phyloP scores from a whole-genome alignment of 2,797 vertebrate genomes.

The Schizopygopsis pylzovi region DNA sequence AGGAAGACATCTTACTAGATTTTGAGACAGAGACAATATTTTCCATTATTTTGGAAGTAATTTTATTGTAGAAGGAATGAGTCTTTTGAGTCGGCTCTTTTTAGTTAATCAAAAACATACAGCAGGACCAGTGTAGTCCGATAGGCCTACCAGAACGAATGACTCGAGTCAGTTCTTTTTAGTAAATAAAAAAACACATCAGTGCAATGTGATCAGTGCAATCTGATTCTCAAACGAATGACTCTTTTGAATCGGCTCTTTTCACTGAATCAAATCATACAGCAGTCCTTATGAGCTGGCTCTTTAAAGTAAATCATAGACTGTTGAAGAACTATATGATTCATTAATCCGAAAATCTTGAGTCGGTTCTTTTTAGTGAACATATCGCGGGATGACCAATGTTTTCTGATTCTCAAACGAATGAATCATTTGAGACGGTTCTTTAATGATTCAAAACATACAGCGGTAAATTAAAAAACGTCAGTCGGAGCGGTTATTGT shows the following conservation, averaged over 20 bases:
- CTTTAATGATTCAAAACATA: not conserved
- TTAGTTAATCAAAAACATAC: not conserved
- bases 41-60: conserved; percentile 6
- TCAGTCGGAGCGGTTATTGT: not conserved
- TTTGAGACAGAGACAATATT: not conserved
- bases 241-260: not conserved
- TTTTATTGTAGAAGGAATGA: not conserved
- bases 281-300: not conserved
- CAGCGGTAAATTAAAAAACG: not conserved
- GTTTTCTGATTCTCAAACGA: not conserved
- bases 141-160: not conserved
- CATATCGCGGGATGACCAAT: not conserved
- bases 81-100: not conserved
- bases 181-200: not conserved
- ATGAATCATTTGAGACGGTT: not conserved
- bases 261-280: not conserved
- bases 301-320: not conserved
- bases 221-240: not conserved
- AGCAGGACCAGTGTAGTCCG: not conserved
- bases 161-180: not conserved
- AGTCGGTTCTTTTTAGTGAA: not conserved
- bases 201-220: not conserved
- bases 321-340: not conserved
- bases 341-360: not conserved
- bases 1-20: not conserved